Conservation (phyloP, 2,888 invertebrate genomes). For the Epinotia ramella region DNA sequence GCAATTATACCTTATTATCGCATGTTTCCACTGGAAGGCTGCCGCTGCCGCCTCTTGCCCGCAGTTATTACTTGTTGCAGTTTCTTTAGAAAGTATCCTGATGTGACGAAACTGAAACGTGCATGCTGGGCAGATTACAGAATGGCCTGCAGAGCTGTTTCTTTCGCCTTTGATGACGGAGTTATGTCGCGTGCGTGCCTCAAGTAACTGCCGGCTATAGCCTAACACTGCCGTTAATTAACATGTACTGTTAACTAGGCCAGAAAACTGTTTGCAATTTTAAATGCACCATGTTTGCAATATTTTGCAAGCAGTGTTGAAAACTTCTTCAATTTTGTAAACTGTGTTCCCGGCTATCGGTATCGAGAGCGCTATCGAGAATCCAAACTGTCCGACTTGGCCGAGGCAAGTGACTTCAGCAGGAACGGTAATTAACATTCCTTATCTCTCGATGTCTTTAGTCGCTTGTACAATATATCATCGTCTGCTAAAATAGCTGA, state of each 20-base stretch:
- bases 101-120: constrained; percentile 80
- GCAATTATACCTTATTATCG: constrained; percentile 84
- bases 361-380: constrained; percentile 26
- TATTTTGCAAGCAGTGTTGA: constrained; percentile 45
- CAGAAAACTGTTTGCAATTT: constrained; percentile 63
- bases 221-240: constrained; percentile 59
- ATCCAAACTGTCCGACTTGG: constrained; percentile 40
- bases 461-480: neutral
- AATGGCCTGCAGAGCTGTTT: constrained; percentile 67
- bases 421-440: too few relatives aligned
- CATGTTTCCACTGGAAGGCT: constrained; percentile 81
- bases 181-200: constrained; percentile 79
- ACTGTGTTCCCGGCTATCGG: neutral
- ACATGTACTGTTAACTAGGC: constrained; percentile 59
- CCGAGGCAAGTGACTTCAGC: too few relatives aligned
- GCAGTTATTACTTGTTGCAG: constrained; percentile 72
- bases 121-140: constrained; percentile 73
- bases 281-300: constrained; percentile 48
- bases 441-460: constrained; percentile 15
- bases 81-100: constrained; percentile 83
- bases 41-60: constrained; percentile 64
- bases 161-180: constrained; percentile 67
- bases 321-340: constrained; percentile 34
- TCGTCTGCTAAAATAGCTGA: too few relatives aligned
- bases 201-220: constrained; percentile 62